Base-by-base conservation (phyloP, 2,113 vertebrate genomes). In the Alouatta palliata region DNA sequence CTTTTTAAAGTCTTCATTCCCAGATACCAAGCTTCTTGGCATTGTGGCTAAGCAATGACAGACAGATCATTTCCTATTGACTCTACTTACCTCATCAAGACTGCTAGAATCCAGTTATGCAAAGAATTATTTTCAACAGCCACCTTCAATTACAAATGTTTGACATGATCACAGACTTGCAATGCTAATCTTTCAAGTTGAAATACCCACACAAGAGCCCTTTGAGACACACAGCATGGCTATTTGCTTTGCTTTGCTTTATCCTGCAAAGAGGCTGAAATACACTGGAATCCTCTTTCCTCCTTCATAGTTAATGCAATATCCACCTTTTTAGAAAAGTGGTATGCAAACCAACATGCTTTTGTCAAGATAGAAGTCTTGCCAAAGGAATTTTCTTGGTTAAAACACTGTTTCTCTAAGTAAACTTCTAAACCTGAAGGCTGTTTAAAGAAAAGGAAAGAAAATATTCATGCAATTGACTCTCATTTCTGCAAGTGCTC, bases 131-230 rank as follows among this genome's bases (percentile, higher is more conserved):
- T 90, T 98, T 98, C 96, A 97, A 97, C 3, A 97, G 97, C 92
- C 96, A 98, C 97, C 97, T 98, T 97, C 94, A 97, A 97, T 97
- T 98, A 97, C 91, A 98, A 94, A 95, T 12, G 2, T 93, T 84
- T 97, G 97, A 98, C 94, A 96, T 83, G 97, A 97, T 97, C 92
- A 96, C 97, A 98, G 98, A 86, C 96, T 92, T 97, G 81, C 97
- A 97, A 94, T 68, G 91, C 75, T 98, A 98, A 98, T 98, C 97
- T 98, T 98, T 98, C 97, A 98, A 97, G 93, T 17, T 97, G 93
- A 98, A 98, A 98, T 96, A 98, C 90, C 91, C 96, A 97, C 89
- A 97, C 83, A 97, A 98, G 98, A 88, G 87, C 87, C 88, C 92
- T 98, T 97, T 98, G 97, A 98, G 92, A 94, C 27, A 97, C 97